These are phyloP conservation scores for Pitangus sulphuratus DNA, from an alignment of 2,797 vertebrate genomes.

Conservation along the genomic window DNA sequence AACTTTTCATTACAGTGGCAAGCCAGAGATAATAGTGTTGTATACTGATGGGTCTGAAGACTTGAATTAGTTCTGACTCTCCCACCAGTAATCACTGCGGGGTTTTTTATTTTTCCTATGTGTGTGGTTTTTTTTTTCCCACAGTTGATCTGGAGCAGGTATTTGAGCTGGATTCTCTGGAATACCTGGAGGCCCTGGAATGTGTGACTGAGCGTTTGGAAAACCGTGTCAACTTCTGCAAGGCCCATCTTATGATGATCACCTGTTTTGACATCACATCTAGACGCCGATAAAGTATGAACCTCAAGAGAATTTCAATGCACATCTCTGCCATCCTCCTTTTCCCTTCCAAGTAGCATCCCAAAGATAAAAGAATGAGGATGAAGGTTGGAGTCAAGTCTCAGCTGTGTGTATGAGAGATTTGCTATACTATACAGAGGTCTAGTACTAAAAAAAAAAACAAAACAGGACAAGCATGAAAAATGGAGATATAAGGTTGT, in stretches of 20 bases:
- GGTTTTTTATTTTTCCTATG: not conserved
- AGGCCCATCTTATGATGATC: constrained; percentile 92
- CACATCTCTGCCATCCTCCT: not conserved
- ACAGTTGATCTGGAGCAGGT: constrained; percentile 90
- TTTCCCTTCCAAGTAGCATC: constrained; percentile 56
- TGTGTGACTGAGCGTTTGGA: constrained; percentile 87
- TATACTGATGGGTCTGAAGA: not conserved
- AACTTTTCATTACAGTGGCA: not conserved
- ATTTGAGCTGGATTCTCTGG: constrained; percentile 90
- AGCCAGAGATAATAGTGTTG: not conserved
- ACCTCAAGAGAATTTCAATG: constrained; percentile 4
- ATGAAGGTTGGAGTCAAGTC: constrained; percentile 79
- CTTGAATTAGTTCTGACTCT: not conserved
- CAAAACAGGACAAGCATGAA: constrained; percentile 5
- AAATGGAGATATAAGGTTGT: constrained; percentile 54
- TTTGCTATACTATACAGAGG: constrained; percentile 42
- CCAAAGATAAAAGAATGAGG: constrained; percentile 75
- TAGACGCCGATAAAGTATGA: constrained; percentile 78
- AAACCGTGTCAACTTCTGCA: constrained; percentile 88
- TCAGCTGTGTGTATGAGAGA: constrained; percentile 62
- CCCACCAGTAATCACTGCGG: not conserved
- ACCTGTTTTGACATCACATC: constrained; percentile 88
- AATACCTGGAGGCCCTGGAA: constrained; percentile 91
- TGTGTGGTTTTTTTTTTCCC: not conserved
- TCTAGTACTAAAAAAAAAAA: not conserved